Evolutionary conservation across 2,888 invertebrate species (phyloP).

Genomic region (Sthenelais limicola): DNA sequence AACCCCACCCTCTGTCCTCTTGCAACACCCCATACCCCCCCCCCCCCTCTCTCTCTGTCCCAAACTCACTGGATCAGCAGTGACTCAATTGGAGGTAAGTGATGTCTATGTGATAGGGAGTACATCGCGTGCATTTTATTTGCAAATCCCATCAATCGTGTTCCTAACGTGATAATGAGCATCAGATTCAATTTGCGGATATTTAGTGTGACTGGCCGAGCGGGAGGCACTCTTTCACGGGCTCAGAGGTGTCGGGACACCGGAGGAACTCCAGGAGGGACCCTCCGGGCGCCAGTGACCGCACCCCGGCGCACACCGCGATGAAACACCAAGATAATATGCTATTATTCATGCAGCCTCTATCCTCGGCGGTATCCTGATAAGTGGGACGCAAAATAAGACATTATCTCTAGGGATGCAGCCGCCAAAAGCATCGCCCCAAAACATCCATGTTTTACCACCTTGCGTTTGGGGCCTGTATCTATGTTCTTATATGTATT

Average conservation of each 20-base stretch:
- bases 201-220: not conserved
- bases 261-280: no score
- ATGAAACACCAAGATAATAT: slow-evolving; percentile 14
- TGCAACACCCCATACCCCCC: no score
- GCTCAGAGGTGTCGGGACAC: no score
- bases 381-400: slow-evolving; percentile 7
- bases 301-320: no score
- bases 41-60: no score
- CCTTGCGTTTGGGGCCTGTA: not conserved
- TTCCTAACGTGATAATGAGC: slow-evolving; percentile 36
- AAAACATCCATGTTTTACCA: slow-evolving; percentile 6
- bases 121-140: slow-evolving; percentile 33
- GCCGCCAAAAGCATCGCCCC: not conserved
- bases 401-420: slow-evolving; percentile 10
- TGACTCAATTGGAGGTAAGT: not conserved
- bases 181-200: slow-evolving; percentile 34
- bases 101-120: not conserved
- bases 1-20: no score
- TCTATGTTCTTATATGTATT: not conserved
- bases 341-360: slow-evolving; percentile 22
- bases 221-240: not conserved
- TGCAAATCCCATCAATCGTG: slow-evolving; percentile 33
- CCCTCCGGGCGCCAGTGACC: no score
- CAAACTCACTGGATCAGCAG: not conserved
- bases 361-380: slow-evolving; percentile 21